Percentiles rank a stretch among this genome's conserved stretches.
phyloP scores from a whole-genome alignment of 2,113 vertebrate species.

The Typhlomys cinereus region DNA sequence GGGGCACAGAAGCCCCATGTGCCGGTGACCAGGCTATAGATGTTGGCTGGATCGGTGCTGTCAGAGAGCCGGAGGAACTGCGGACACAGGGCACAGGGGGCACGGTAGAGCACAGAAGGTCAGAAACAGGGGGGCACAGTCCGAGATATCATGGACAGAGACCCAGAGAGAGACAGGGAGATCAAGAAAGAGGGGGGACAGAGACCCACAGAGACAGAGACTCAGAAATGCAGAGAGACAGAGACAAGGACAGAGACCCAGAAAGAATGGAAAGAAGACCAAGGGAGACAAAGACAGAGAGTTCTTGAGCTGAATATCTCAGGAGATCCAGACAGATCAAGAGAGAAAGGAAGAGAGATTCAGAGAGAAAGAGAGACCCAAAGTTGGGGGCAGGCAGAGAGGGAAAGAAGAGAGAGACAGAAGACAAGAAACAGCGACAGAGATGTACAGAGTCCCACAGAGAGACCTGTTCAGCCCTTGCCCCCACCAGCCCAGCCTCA shows the following conservation, averaged over 20 bases:
- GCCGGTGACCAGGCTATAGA: conserved; percentile 87
- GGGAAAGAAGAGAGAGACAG: no score
- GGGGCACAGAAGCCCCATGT: conserved; percentile 88
- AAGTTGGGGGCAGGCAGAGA: no score
- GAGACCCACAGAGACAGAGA: not conserved
- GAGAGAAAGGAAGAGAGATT: no score
- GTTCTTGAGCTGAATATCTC: no score
- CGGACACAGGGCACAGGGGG: conserved; percentile 33
- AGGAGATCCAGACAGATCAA: no score
- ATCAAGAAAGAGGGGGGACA: no score
- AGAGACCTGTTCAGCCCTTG: not conserved
- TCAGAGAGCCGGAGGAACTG: conserved; percentile 91
- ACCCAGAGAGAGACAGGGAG: not conserved
- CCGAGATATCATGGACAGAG: not conserved
- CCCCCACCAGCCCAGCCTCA: not conserved
- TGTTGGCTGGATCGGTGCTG: conserved; percentile 83
- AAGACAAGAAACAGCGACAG: no score
- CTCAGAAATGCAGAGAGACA: not conserved
- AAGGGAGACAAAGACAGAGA: no score
- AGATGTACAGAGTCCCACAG: no score
- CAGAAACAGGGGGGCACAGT: not conserved
- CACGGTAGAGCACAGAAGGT: not conserved
- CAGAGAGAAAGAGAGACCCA: no score
- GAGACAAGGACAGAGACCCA: not conserved
- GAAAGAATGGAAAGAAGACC: no score